Conservation (phyloP, 1,140 invertebrate species). For the Brachionus asplanchnoidis region DNA sequence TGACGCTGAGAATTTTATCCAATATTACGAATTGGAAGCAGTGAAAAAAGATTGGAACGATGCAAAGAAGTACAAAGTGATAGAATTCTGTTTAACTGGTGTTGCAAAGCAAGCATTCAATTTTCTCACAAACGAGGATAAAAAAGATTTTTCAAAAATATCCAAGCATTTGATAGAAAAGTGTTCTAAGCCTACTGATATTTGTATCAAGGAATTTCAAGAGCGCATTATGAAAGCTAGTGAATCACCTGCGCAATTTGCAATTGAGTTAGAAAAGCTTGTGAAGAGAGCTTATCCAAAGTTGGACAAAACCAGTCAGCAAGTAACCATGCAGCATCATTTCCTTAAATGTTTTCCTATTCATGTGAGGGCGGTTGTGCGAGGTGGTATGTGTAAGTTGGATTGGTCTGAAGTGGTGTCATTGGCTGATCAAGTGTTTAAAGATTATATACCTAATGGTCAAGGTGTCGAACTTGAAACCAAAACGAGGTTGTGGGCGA, state of each 20-base stretch:
- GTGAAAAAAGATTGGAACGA: not conserved
- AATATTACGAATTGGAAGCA: not conserved
- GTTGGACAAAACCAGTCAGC: not conserved
- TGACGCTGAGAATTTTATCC: not conserved
- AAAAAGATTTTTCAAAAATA: not conserved
- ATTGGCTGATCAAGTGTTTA: not conserved
- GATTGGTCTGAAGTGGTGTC: not conserved
- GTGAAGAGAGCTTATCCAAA: not conserved
- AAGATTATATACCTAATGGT: not conserved
- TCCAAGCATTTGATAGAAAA: not conserved
- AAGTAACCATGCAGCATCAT: not conserved
- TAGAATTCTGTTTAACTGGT: not conserved
- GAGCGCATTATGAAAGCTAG: not conserved
- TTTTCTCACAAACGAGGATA: not conserved
- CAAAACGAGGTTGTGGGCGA: not conserved
- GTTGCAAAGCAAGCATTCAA: not conserved
- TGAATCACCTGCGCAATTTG: not conserved
- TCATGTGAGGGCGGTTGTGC: not conserved
- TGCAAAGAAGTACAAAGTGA: not conserved
- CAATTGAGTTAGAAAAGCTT: not conserved
- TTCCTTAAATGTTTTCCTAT: not conserved
- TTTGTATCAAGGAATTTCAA: not conserved
- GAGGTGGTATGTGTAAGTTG: not conserved
- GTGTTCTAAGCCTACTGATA: not conserved
- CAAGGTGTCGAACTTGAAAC: not conserved